Percentiles rank a stretch among this genome's conserved stretches.
Conservation (phyloP, 2,888 invertebrate species). For the Antitype chi region DNA sequence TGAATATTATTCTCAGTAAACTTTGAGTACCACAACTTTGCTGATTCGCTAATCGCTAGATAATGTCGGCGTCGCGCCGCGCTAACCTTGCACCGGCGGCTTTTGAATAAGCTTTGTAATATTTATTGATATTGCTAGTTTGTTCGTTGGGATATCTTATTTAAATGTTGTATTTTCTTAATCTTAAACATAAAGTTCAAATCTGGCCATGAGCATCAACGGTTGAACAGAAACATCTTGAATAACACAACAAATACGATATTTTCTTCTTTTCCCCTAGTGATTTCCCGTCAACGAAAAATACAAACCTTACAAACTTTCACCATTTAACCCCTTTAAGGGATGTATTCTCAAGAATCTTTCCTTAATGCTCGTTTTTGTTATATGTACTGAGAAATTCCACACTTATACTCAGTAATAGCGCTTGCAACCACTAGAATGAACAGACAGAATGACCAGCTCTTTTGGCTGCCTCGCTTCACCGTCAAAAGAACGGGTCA, state of each 20-base stretch:
- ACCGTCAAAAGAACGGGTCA: background rate
- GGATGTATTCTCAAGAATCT: too few species aligned
- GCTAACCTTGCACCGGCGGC: slow-evolving; percentile 71
- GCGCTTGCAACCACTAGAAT: too few species aligned
- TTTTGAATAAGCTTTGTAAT: slow-evolving; percentile 58
- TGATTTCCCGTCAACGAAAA: too few species aligned
- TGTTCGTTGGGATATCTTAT: slow-evolving; percentile 31
- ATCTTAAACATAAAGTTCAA: background rate
- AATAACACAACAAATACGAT: background rate
- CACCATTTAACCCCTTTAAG: too few species aligned
- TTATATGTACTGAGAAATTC: too few species aligned
- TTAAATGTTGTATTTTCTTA: slow-evolving; percentile 17
- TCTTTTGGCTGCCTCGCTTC: too few species aligned
- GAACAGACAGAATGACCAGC: too few species aligned
- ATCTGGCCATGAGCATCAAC: background rate
- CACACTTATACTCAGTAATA: too few species aligned
- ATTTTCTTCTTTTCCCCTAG: too few species aligned
- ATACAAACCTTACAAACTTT: too few species aligned
- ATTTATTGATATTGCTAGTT: slow-evolving; percentile 47
- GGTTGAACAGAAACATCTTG: background rate
- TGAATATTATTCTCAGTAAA: slow-evolving; percentile 8
- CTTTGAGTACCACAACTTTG: slow-evolving; percentile 63
- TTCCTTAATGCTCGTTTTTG: too few species aligned
- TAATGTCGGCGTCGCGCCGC: slow-evolving; percentile 69
- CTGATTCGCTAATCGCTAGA: slow-evolving; percentile 72